A percentile compares a stretch with the other conserved stretches of the same genome.
Conservation (phyloP, 2,113 vertebrate species). For the Clinocottus analis region DNA sequence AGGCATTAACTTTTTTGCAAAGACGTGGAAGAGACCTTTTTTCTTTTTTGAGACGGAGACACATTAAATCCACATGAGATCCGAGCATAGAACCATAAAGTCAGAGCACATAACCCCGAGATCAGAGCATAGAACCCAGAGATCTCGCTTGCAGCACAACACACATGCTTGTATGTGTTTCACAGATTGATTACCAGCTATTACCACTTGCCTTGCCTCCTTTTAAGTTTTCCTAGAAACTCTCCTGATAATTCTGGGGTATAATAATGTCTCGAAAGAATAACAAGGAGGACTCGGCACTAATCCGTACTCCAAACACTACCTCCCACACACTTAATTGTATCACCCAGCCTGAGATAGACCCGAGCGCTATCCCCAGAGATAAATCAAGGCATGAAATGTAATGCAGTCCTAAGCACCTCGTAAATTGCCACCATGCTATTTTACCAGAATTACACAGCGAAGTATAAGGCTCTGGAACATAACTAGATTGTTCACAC, state of each 20-base stretch:
- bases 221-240: conserved; percentile 7
- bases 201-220: not conserved
- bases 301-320: conserved; percentile 44
- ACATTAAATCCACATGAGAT: no score
- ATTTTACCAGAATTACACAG: conserved; percentile 42
- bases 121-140: no score
- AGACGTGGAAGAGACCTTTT: no score
- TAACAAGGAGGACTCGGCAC: conserved; percentile 24
- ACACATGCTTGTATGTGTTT: not conserved
- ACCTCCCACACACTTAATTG: conserved; percentile 43
- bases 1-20: no score
- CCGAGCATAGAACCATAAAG: no score
- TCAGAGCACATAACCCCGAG: no score
- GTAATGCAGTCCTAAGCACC: conserved; percentile 51
- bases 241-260: conserved; percentile 25
- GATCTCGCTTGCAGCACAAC: not conserved
- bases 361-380: conserved; percentile 32
- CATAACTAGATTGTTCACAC: conserved; percentile 38
- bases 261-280: conserved; percentile 40
- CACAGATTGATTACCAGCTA: conserved; percentile 15
- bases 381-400: conserved; percentile 57
- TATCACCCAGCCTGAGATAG: conserved; percentile 37
- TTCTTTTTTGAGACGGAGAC: not conserved
- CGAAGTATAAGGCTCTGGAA: conserved; percentile 13
- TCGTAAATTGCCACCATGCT: conserved; percentile 42